These are phyloP conservation scores for Phlogophora meticulosa DNA, from an alignment of 2,888 invertebrate genomes.

Conservation along the genomic window DNA sequence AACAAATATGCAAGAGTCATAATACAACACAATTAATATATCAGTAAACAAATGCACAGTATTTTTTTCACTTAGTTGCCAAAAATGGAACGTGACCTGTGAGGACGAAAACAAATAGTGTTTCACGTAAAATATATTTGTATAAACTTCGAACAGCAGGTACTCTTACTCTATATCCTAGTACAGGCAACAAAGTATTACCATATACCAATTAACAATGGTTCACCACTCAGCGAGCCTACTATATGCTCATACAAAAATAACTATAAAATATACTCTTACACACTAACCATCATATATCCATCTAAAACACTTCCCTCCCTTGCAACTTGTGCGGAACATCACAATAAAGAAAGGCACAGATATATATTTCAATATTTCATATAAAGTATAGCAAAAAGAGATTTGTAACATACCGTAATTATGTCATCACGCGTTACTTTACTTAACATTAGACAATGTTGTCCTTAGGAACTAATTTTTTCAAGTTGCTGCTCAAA, in stretches of 20 bases:
- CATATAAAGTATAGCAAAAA: conserved; percentile 69
- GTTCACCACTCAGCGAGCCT: conserved; percentile 8
- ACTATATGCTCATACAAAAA: conserved; percentile 47
- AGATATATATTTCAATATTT: conserved; percentile 63
- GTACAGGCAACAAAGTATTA: conserved; percentile 32
- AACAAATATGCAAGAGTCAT: conserved; percentile 17
- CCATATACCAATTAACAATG: conserved; percentile 33
- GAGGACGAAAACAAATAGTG: conserved; percentile 13
- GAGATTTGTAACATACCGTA: conserved; percentile 60
- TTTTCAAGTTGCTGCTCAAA: conserved; percentile 33
- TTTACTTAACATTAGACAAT: conserved; percentile 30
- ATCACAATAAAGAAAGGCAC: conserved; percentile 73
- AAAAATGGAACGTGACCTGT: conserved; percentile 2
- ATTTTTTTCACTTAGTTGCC: conserved; percentile 23
- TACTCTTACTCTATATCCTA: conserved; percentile 6
- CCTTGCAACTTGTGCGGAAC: conserved; percentile 64
- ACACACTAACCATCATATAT: conserved; percentile 73
- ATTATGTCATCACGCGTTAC: conserved; percentile 26
- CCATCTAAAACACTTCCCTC: conserved; percentile 71
- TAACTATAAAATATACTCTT: conserved; percentile 63
- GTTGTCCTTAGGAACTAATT: conserved; percentile 70
- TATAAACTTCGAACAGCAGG: conserved; percentile 17
- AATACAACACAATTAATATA: conserved; percentile 1
- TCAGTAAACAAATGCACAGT: conserved; percentile 29
- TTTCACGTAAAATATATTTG: conserved; percentile 11